A percentile compares a stretch with the other conserved stretches of the same genome.
These are phyloP conservation scores for Odontesthes bonariensis DNA, from an alignment of 2,113 vertebrate genomes.

Conservation along the genomic window DNA sequence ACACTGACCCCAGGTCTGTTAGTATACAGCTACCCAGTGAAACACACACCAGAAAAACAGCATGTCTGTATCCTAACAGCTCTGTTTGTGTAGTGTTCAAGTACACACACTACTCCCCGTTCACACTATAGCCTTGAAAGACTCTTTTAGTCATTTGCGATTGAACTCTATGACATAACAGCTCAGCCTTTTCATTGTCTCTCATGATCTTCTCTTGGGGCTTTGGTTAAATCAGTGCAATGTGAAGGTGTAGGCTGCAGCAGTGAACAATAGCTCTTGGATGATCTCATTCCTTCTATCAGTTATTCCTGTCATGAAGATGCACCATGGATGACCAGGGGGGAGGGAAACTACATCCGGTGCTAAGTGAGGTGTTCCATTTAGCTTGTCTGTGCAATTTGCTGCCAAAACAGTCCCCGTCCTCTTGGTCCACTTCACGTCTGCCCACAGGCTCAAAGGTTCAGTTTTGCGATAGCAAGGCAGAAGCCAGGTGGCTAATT, in stretches of 20 bases:
- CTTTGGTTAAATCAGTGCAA: slow-evolving; percentile 10
- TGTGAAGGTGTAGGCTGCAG: slow-evolving; percentile 30
- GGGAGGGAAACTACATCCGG: slow-evolving; percentile 3
- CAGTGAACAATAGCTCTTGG: slow-evolving; percentile 38
- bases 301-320: slow-evolving; percentile 28
- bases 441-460: slow-evolving; percentile 41
- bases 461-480: slow-evolving; percentile 44
- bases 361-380: slow-evolving; percentile 16
- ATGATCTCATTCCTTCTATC: slow-evolving; percentile 46
- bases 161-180: slow-evolving; percentile 53
- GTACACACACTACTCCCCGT: not conserved
- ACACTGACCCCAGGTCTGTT: slow-evolving; percentile 23
- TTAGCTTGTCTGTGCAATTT: slow-evolving; percentile 16
- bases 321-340: slow-evolving; percentile 26
- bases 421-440: slow-evolving; percentile 37
- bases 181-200: slow-evolving; percentile 30
- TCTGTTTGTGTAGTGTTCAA: slow-evolving; percentile 7
- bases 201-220: slow-evolving; percentile 17
- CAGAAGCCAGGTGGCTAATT: slow-evolving; percentile 73
- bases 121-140: slow-evolving; percentile 16
- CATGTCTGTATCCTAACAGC: slow-evolving; percentile 5
- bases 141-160: slow-evolving; percentile 46
- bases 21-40: slow-evolving; percentile 6
- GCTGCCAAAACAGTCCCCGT: slow-evolving; percentile 40
- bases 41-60: not conserved